A percentile compares a stretch with the other conserved stretches of the same genome.
phyloP scores from a whole-genome alignment of 2,113 vertebrate genomes.

The Mesocricetus auratus region DNA sequence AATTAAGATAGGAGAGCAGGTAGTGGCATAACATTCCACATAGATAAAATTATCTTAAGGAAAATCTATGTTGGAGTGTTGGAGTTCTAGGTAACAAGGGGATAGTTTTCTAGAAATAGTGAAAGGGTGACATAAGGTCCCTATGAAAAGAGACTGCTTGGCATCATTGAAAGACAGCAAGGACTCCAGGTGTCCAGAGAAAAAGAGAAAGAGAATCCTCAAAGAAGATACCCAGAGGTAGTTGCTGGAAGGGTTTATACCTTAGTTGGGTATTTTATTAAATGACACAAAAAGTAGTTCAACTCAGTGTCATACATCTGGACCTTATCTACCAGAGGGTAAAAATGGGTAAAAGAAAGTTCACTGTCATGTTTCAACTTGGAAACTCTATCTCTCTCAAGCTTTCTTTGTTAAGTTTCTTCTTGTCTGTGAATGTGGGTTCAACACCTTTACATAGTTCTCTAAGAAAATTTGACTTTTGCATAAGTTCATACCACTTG shows the following conservation, averaged over 20 bases:
- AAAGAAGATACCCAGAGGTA: rapidly evolving
- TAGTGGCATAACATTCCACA: background rate
- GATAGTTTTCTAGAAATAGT: background rate
- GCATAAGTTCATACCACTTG: background rate
- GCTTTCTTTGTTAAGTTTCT: background rate
- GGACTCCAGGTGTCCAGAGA: background rate
- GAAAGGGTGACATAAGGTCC: too few species aligned
- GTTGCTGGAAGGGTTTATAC: background rate
- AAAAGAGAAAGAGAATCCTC: background rate
- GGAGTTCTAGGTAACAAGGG: background rate
- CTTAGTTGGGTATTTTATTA: background rate
- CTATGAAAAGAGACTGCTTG: background rate
- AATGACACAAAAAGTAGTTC: background rate
- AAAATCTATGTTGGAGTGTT: background rate
- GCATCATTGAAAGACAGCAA: background rate
- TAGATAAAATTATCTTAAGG: background rate
- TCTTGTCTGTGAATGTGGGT: background rate
- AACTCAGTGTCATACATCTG: background rate
- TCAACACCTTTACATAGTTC: background rate
- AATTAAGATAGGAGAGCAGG: background rate
- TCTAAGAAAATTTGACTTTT: background rate
- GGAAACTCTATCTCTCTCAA: background rate
- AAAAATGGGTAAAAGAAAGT: background rate
- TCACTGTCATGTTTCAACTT: background rate
- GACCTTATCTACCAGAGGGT: background rate